Base-by-base conservation (phyloP, 2,797 vertebrate species). In the Yasuhikotakia modesta region DNA sequence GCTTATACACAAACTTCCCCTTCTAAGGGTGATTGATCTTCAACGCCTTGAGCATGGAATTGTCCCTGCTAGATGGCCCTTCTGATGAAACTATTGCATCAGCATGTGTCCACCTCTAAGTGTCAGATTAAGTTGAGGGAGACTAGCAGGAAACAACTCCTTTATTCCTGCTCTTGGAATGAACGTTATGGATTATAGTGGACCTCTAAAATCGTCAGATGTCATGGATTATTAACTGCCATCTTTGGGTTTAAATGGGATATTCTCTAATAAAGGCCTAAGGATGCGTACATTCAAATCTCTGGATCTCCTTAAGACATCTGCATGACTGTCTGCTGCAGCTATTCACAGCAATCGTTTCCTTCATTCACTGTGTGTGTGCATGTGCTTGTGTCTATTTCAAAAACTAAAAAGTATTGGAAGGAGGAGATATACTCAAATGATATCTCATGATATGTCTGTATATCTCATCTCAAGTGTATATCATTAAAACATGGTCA, bases 271-370 rank as follows among this genome's bases (percentile, higher is more conserved):
- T 61, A 58, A 45, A 58, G 8, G 50, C 60, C 57, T 52, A 50
- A 71, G 65, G 32, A 39, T 52, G 58, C 52, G 53, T 53, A 53
- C 39, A 43, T 65, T 55, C 35, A 64, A 70, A 43, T 52, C 32
- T 79, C 67, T 8, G 52, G 73, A 66, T 50, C 27, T 67, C 58
- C 65, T 60, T 50, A 76, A 45, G 63, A 78, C 74, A 72, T 73
- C 67, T 79, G 82, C 79, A 81, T 83, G 81, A 77, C 53, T 63
- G 21, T 70, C 65, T 63, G 55, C 46, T 48, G 21, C 71, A 43
- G 43, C 57, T 69, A 46, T 73, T 27, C 67, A 89, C 90, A 90
- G 71, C 48, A 79, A 71, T 76, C 65, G 32, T 53, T 53, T 78
- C 66, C 32, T 63, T 74, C 66, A 22, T 78, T 53, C 58, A 61